Evolutionary conservation across 2,113 vertebrate genomes (phyloP).

Genomic region (Anolis sagrei): DNA sequence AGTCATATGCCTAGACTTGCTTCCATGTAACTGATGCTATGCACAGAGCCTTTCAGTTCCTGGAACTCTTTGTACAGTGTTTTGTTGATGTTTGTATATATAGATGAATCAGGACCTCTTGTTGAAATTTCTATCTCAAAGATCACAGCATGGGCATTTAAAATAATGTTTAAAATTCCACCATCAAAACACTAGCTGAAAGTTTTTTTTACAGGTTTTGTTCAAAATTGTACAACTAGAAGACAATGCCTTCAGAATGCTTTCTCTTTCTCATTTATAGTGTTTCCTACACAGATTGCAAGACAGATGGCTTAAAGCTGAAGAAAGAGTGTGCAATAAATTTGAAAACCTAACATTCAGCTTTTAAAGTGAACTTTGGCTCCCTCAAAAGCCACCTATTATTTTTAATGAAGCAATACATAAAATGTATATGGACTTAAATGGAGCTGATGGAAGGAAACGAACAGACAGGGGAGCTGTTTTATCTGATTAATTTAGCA

Average conservation of each 20-base stretch:
- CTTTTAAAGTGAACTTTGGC: constrained; percentile 33
- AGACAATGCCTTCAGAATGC: not conserved
- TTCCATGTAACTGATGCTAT: not conserved
- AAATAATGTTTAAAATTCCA: not conserved
- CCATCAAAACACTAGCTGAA: not conserved
- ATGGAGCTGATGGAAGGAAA: constrained; percentile 15
- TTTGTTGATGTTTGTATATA: too few species aligned
- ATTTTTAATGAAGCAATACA: constrained; percentile 33
- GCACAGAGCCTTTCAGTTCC: not conserved
- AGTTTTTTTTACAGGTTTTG: not conserved
- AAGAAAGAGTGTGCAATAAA: not conserved
- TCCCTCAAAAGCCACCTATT: constrained; percentile 21
- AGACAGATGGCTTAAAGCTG: constrained; percentile 15
- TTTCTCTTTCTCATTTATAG: constrained; percentile 12
- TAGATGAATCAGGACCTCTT: not conserved
- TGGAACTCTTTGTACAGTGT: not conserved
- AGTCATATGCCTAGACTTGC: not conserved
- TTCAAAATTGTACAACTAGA: not conserved
- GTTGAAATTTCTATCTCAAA: not conserved
- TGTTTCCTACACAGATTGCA: constrained; percentile 2
- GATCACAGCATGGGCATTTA: not conserved
- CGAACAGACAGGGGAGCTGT: constrained; percentile 12
- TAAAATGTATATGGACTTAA: constrained; percentile 16
- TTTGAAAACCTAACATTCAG: constrained; percentile 29
- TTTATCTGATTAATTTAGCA: constrained; percentile 24